These are phyloP conservation scores for Xenopus borealis DNA, from an alignment of 2,113 vertebrate species.

Conservation along the genomic window DNA sequence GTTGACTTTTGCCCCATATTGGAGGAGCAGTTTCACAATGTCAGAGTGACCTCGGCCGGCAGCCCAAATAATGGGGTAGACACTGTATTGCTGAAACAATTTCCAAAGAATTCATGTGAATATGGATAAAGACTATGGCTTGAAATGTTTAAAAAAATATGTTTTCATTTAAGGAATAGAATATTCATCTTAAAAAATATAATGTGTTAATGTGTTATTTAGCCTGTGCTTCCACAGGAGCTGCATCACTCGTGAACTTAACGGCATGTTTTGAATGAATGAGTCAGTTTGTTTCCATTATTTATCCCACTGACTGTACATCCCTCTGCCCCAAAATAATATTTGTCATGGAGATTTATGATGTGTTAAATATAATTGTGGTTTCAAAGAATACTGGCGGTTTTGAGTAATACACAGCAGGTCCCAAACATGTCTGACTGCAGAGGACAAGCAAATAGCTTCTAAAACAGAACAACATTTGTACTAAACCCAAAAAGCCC, in stretches of 20 bases:
- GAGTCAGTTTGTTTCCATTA: not conserved
- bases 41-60: constrained; percentile 90
- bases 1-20: constrained; percentile 92
- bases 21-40: constrained; percentile 85
- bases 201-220: not conserved
- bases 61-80: constrained; percentile 97
- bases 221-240: not conserved
- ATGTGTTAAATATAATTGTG: not conserved
- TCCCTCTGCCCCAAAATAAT: not conserved
- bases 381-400: not conserved
- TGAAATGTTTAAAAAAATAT: no score
- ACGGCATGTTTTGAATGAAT: not conserved
- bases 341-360: not conserved
- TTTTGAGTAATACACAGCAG: not conserved
- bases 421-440: not conserved
- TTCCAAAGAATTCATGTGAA: not conserved
- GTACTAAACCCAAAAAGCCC: no score
- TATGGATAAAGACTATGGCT: no score
- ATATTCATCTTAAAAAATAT: no score
- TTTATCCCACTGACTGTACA: not conserved
- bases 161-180: no score
- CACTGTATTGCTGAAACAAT: constrained; percentile 82
- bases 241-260: not conserved
- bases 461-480: no score
- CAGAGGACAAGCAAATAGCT: not conserved